Base-by-base conservation (phyloP, 2,113 vertebrate species). In the Pygoscelis antarcticus region DNA sequence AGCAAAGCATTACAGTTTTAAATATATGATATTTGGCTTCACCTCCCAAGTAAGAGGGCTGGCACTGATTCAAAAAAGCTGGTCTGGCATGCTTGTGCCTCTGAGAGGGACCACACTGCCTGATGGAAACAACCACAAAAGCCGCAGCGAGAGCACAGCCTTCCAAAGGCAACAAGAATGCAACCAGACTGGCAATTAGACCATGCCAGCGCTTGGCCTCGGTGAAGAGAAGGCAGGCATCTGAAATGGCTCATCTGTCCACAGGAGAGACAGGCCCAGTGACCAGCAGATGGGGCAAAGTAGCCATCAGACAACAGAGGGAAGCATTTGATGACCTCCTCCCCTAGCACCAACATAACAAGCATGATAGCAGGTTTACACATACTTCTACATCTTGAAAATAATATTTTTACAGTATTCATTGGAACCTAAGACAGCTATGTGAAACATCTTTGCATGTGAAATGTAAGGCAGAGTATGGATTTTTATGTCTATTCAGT, bases 1-100 rank as follows among this genome's bases (percentile, higher is more conserved):
- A 98, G 98, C 90, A 97, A 96, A 97, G 97, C 95, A 96, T 96
- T 98, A 94, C 96, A 92, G 84, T 96, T 98, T 98, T 97, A 98
- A 98, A 98, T 98, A 98, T 98, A 98, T 96, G 96, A 93, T 98
- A 98, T 98, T 98, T 98, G 98, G 98, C 98, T 97, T 98, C 92
- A 95, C 94, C 93, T 98, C 97, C 96, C 96, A 98, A 97, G 94
- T 97, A 98, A 98, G 98, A 98, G 96, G 97, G 96, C 96, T 98
- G 98, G 98, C 98, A 98, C 46, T 65, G 49, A 97, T 97, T 98
- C 98, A 98, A 98, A 98, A 98, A 98, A 97, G 87, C 97, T 98
- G 87, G 96, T 98, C 98, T 98, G 97, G 98, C 98, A 98, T 47
- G 91, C 97, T 96, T 94, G 76, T 96, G 96, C 97, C 97, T 98